A percentile compares a stretch with the other conserved stretches of the same genome.
These are phyloP conservation scores for Yponomeuta plumbellus DNA, from an alignment of 2,888 invertebrate genomes.

Conservation along the genomic window DNA sequence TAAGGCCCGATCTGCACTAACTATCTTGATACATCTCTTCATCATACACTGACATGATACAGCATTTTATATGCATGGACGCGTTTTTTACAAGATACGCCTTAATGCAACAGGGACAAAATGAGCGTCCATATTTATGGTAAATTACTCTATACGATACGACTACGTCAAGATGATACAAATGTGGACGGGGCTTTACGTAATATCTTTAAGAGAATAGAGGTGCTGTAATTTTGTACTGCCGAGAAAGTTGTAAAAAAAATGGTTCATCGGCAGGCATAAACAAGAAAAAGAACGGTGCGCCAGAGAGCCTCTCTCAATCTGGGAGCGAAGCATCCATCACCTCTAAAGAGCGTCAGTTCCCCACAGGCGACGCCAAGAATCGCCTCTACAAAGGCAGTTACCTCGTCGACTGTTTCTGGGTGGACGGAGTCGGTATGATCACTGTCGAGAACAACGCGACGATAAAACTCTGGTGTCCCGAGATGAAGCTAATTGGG, in stretches of 20 bases:
- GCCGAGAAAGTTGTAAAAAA: background rate
- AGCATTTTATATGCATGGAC: too few relatives aligned
- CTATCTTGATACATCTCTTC: too few relatives aligned
- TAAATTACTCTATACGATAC: too few relatives aligned
- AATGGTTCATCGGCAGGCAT: background rate
- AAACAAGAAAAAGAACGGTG: constrained; percentile 41
- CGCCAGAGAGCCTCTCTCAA: constrained; percentile 42
- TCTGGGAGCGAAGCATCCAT: constrained; percentile 52
- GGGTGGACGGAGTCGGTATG: constrained; percentile 45
- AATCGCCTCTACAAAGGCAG: constrained; percentile 41
- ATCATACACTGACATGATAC: too few relatives aligned
- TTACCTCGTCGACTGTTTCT: constrained; percentile 54
- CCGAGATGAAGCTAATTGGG: constrained; percentile 40
- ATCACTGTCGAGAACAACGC: constrained; percentile 60
- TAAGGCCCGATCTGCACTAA: too few relatives aligned
- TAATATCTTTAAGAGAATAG: background rate
- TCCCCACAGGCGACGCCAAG: constrained; percentile 43
- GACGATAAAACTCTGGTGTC: constrained; percentile 59
- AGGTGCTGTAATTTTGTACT: background rate
- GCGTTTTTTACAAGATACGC: too few relatives aligned
- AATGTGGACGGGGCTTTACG: too few relatives aligned
- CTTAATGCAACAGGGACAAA: too few relatives aligned
- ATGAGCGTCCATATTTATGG: too few relatives aligned
- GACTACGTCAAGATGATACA: too few relatives aligned
- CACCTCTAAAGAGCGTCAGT: constrained; percentile 43